Percentiles rank a stretch among this genome's conserved stretches.
phyloP scores from a whole-genome alignment of 2,888 invertebrate species.

The Caenorhabditis imperialis region DNA sequence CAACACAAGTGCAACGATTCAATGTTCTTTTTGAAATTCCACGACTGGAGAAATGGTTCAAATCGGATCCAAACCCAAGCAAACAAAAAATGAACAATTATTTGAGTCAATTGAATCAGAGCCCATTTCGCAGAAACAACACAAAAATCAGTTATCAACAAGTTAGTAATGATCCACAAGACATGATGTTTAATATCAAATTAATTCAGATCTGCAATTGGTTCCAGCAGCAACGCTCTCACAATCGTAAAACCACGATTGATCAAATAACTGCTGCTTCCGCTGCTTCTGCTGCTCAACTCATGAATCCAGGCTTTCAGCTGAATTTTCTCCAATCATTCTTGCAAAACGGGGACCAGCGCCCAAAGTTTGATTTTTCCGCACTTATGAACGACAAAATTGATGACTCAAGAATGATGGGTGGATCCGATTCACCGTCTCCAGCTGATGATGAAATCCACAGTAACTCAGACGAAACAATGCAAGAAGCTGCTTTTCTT shows the following conservation, averaged over 20 bases:
- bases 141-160: constrained; percentile 71
- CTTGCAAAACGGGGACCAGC: constrained; percentile 19
- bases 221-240: constrained; percentile 91
- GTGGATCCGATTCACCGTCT: constrained; percentile 75
- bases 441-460: constrained; percentile 74
- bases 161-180: too few species aligned
- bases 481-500: constrained; percentile 20
- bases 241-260: constrained; percentile 24
- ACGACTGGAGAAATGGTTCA: constrained; percentile 94
- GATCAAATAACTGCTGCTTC: constrained; percentile 15
- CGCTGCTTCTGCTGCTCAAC: constrained; percentile 20
- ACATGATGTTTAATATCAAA: too few species aligned
- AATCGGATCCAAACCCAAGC: constrained; percentile 93
- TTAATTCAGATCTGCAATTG: constrained; percentile 78
- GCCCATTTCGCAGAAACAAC: constrained; percentile 85
- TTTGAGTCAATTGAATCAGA: constrained; percentile 91
- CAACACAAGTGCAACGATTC: constrained; percentile 68
- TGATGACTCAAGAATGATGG: constrained; percentile 68
- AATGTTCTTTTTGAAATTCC: constrained; percentile 87
- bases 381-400: constrained; percentile 20
- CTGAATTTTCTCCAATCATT: constrained; percentile 34
- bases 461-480: constrained; percentile 64
- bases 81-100: constrained; percentile 96
- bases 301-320: constrained; percentile 30
- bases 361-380: constrained; percentile 46